Evolutionary conservation across 2,797 vertebrate species (phyloP), one percentile per base, ranked within the genome.

Genomic region (Spinibarbus caldwelli): DNA sequence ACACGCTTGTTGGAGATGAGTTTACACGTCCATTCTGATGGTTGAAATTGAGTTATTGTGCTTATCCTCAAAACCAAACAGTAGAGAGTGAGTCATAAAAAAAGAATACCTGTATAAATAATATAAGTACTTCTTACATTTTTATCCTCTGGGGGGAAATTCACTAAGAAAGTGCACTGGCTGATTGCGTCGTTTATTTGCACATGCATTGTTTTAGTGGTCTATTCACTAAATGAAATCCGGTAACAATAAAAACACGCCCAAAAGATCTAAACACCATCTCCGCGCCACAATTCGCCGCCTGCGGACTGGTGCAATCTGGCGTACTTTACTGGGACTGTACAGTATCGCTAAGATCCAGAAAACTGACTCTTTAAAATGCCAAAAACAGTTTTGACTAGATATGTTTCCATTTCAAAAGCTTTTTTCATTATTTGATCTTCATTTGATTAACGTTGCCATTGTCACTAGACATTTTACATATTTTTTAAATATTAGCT

Each of bases 31-130:
- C 29, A 43, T 54, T 54, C 80, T 57, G 49, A 78, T 82, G 80
- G 36, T 52, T 34, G 23, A 34, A 85, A 67, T n/a, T 77, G 17
- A 85, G 52, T 71, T 59, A 15, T 57, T 82, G 64, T 59, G 66
- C 73, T 86, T 54, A 43, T 76, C 47, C 71, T 83, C 19, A 86
- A 80, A 84, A 80, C 66, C 68, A 78, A 75, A 73, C 80, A 52
- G 68, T 67, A 64, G 26, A 66, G 43, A 78, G 49, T 62, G 36
- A 52, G 38, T 43, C 6, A 23, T n/a, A 70, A 52, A 54, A 54
- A 15, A 38, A 31, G 23, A 80, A 64, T 23, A 66, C 3, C 23
- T 41, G 71, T 52, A 83, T 64, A 64, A 78, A 72, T 57, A 17
- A 68, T 68, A 57, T 57, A 70, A 45, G 26, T 62, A 43, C 21